Conservation (phyloP, 2,797 vertebrate species). For the Darevskia mixta region DNA sequence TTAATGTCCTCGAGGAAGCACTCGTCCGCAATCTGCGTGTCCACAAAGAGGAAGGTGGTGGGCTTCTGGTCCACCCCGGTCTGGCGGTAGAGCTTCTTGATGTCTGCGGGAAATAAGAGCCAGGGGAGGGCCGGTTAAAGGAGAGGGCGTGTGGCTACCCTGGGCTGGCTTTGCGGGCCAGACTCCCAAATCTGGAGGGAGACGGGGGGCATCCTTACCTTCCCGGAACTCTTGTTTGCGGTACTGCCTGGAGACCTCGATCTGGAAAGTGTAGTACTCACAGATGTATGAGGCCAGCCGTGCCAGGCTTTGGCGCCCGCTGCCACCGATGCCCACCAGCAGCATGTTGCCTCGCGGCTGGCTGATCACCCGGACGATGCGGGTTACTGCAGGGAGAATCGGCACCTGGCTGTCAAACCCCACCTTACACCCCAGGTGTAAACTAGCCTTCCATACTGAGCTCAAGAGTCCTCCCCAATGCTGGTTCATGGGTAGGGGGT, state of each 20-base stretch:
- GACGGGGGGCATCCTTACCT: slow-evolving; percentile 69
- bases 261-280: slow-evolving; percentile 86
- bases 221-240: slow-evolving; percentile 91
- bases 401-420: rapidly evolving
- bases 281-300: slow-evolving; percentile 88
- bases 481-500: no score
- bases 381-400: slow-evolving; percentile 66
- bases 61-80: slow-evolving; percentile 87
- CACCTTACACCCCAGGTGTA: no score
- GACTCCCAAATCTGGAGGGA: no score
- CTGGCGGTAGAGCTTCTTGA: slow-evolving; percentile 88
- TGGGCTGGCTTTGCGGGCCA: rapidly evolving
- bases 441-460: neutral
- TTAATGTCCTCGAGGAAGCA: slow-evolving; percentile 92
- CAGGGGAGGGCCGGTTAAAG: neutral
- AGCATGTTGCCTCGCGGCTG: slow-evolving; percentile 92
- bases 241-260: slow-evolving; percentile 90
- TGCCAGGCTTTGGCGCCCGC: slow-evolving; percentile 88
- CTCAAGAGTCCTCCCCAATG: neutral
- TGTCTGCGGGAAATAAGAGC: slow-evolving; percentile 75
- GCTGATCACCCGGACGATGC: slow-evolving; percentile 88
- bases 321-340: slow-evolving; percentile 89
- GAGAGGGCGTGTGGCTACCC: rapidly evolving
- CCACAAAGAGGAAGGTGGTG: slow-evolving; percentile 89
- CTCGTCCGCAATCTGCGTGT: slow-evolving; percentile 87